These are phyloP conservation scores for Parnassius mnemosyne DNA, from an alignment of 2,888 invertebrate species.

Conservation along the genomic window DNA sequence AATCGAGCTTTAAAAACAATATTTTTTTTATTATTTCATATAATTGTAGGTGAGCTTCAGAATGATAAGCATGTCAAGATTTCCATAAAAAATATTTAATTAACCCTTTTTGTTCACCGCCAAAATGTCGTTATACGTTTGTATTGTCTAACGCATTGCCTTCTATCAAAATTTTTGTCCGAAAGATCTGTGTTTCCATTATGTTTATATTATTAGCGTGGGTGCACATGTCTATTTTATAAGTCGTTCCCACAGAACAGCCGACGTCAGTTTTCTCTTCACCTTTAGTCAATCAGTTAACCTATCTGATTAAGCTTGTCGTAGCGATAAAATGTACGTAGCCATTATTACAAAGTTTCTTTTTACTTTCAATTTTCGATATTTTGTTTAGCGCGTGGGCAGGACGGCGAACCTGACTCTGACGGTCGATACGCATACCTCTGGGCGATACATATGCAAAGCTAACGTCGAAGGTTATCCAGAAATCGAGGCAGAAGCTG, in stretches of 20 bases:
- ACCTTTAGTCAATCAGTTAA: too few relatives aligned
- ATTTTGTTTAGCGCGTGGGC: slow-evolving; percentile 89
- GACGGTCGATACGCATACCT: slow-evolving; percentile 86
- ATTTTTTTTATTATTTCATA: too few relatives aligned
- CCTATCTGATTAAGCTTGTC: too few relatives aligned
- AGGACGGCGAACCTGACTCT: slow-evolving; percentile 88
- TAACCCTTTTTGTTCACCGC: slow-evolving; percentile 12
- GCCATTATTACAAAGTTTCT: too few relatives aligned
- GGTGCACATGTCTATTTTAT: not conserved
- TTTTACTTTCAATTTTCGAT: too few relatives aligned
- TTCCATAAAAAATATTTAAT: slow-evolving; percentile 9
- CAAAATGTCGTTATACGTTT: slow-evolving; percentile 26
- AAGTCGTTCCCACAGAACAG: not conserved
- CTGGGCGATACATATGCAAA: slow-evolving; percentile 94
- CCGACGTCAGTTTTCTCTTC: not conserved
- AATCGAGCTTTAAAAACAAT: too few relatives aligned
- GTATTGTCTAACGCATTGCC: slow-evolving; percentile 50
- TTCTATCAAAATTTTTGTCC: slow-evolving; percentile 3
- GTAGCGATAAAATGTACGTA: too few relatives aligned
- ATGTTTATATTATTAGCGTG: not conserved
- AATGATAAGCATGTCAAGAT: slow-evolving; percentile 10
- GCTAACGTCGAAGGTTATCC: slow-evolving; percentile 93
- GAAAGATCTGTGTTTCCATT: slow-evolving; percentile 7
- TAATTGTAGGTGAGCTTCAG: not conserved
- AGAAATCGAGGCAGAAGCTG: slow-evolving; percentile 90